Conservation (phyloP, 2,888 invertebrate species). For the Invenusta paracnida region DNA sequence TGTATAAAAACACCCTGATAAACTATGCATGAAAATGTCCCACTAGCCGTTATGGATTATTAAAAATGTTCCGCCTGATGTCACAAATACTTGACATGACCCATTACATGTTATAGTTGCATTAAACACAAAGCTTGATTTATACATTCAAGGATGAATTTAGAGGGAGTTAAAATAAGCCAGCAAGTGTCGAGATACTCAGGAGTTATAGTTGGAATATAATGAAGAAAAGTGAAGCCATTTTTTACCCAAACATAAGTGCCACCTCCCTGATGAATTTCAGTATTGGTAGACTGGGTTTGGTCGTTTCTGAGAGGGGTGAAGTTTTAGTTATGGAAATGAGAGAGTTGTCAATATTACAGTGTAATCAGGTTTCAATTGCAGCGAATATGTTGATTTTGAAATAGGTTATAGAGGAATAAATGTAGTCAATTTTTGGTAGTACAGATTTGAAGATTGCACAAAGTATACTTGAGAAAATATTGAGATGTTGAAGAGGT, state of each 20-base stretch:
- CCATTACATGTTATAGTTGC: too few relatives aligned
- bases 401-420: background rate
- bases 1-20: too few relatives aligned
- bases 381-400: background rate
- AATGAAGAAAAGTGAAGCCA: background rate
- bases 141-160: background rate
- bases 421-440: conserved; percentile 18
- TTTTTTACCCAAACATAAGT: background rate
- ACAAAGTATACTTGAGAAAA: background rate
- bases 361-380: background rate
- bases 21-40: too few relatives aligned
- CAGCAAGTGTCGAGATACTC: background rate
- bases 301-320: background rate
- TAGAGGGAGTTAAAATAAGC: background rate
- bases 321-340: background rate
- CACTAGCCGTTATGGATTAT: too few relatives aligned
- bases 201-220: background rate
- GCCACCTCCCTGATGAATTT: too few relatives aligned
- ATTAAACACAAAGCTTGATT: too few relatives aligned
- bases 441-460: background rate
- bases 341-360: background rate
- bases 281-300: too few relatives aligned
- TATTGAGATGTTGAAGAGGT: too few relatives aligned
- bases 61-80: too few relatives aligned
- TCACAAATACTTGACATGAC: too few relatives aligned